Base-by-base conservation (phyloP, 2,113 vertebrate species). In the Acinonyx jubatus region DNA sequence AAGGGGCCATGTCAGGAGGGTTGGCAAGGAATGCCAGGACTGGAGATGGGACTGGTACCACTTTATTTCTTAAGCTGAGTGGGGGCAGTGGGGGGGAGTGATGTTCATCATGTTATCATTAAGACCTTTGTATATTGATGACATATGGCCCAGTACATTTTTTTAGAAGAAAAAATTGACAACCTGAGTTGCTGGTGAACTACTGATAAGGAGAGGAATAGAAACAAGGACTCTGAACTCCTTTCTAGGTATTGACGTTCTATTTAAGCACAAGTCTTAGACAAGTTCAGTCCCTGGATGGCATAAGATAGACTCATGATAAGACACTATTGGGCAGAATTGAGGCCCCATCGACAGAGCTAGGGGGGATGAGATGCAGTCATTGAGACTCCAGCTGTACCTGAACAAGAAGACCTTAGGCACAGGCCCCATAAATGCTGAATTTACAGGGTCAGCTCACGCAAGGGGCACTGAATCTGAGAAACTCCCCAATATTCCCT, bases 91-190 rank as follows among this genome's bases (percentile, higher is more conserved):
- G n/a, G n/a, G n/a, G n/a, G n/a, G n/a, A n/a, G n/a, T 71, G 74
- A 45, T 52, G 41, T 52, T 52, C 45, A 87, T 50, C 68, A 57
- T 48, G 31, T 52, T 36, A 65, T 69, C 71, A 63, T 38, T 91
- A 78, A 66, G 57, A 68, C 48, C 27, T 41, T 95, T 86, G 85
- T 63, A 14, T 85, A 84, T 85, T 73, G 91, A 63, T 91, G 61
- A 50, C 88, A 1, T 79, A 89, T 85, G 71, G 81, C 57, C 41
- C 45, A 80, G 36, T 36, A 81, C 3, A 52, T 61, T 52, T 96
- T 96, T 71, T 89, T 82, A 69, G 76, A 96, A 87, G 50, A 73
- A 87, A 87, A 79, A 82, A 38, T 15, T 14, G 73, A 79, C 31
- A n/a, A 69, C 25, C 15, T 79, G 82, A 69, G 29, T 90, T 96